Evolutionary conservation across 2,888 invertebrate species (phyloP).

Genomic region (Caenorhabditis sinica): DNA sequence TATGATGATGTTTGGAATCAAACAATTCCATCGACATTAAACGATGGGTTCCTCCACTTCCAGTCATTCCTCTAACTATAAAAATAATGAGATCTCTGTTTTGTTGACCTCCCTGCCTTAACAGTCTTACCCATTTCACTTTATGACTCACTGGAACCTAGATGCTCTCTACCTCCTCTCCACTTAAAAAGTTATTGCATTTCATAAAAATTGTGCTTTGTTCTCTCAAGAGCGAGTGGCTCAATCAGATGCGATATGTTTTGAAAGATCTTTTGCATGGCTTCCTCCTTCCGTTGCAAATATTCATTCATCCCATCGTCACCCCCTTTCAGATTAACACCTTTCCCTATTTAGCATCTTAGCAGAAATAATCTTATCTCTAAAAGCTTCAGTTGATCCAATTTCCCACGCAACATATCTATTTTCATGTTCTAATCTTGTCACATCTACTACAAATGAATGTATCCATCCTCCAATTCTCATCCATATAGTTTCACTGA

Average conservation of each 20-base stretch:
- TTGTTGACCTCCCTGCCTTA: slow-evolving; percentile 24
- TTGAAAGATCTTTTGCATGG: slow-evolving; percentile 28
- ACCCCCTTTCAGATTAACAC: slow-evolving; percentile 19
- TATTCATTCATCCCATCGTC: slow-evolving; percentile 10
- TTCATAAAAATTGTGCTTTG: slow-evolving; percentile 35
- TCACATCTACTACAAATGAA: slow-evolving; percentile 43
- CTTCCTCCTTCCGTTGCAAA: slow-evolving; percentile 40
- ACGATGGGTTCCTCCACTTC: neutral
- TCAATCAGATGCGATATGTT: slow-evolving; percentile 27
- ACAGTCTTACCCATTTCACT: neutral
- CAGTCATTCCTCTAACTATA: slow-evolving; percentile 19
- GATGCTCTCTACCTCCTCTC: slow-evolving; percentile 11
- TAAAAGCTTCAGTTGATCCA: slow-evolving; percentile 9
- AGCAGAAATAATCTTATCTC: neutral
- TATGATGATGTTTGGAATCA: slow-evolving; percentile 37
- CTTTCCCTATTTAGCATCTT: slow-evolving; percentile 37
- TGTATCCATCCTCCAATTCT: neutral
- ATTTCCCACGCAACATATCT: slow-evolving; percentile 46
- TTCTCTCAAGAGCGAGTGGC: slow-evolving; percentile 24
- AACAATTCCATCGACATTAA: slow-evolving; percentile 9
- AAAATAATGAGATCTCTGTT: slow-evolving; percentile 19
- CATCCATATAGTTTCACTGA: slow-evolving; percentile 21
- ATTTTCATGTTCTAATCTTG: slow-evolving; percentile 38
- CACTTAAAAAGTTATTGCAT: slow-evolving; percentile 22
- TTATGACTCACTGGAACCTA: slow-evolving; percentile 27